These are phyloP conservation scores for Drosophila suboccidentalis DNA, from an alignment of 2,888 invertebrate genomes.

Conservation along the genomic window DNA sequence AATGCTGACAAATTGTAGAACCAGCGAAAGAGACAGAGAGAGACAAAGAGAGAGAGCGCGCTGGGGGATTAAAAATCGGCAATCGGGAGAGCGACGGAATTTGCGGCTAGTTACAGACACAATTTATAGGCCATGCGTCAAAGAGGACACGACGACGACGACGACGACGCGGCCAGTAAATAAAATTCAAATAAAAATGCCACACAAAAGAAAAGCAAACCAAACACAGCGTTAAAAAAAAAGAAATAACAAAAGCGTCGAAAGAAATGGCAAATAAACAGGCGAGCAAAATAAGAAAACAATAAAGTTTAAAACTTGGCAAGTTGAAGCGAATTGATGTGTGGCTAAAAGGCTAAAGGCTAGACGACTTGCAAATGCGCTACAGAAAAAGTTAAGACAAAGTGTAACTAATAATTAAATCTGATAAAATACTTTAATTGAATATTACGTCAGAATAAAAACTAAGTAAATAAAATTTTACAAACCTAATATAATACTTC, in stretches of 20 bases:
- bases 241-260: constrained; percentile 73
- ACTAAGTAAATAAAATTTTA: neutral
- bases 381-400: neutral
- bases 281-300: constrained; percentile 58
- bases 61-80: constrained; percentile 1
- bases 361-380: constrained; percentile 40
- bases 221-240: constrained; percentile 26
- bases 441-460: neutral
- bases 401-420: neutral
- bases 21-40: no score
- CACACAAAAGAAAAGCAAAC: constrained; percentile 52
- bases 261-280: constrained; percentile 77
- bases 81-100: constrained; percentile 1
- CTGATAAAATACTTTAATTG: neutral
- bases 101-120: constrained; percentile 52
- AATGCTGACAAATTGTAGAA: constrained; percentile 68
- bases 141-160: constrained; percentile 18
- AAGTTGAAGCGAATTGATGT: constrained; percentile 35
- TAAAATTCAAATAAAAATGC: constrained; percentile 80
- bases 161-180: constrained; percentile 61
- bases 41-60: neutral
- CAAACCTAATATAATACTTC: neutral
- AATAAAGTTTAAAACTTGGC: constrained; percentile 63
- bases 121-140: constrained; percentile 68
- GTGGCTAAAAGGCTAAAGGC: neutral